phyloP scores from a whole-genome alignment of 2,113 vertebrate species.

The Saimiri boliviensis region DNA sequence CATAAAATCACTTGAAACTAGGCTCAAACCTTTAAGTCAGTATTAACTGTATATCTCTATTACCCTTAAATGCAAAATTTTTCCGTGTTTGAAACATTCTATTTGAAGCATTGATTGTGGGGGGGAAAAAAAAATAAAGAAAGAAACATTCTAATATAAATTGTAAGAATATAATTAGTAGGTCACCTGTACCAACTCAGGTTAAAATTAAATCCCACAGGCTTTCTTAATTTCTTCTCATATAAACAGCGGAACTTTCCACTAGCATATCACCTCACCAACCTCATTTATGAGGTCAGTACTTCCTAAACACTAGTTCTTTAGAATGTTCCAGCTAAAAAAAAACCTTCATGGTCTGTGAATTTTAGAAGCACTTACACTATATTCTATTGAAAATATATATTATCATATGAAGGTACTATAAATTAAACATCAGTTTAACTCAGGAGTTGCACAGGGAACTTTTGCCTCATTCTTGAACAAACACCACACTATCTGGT shows the following conservation, averaged over 20 bases:
- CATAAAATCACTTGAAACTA: slow-evolving; percentile 3
- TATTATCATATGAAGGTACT: not conserved
- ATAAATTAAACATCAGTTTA: not conserved
- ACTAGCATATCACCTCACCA: not conserved
- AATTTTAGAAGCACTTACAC: not conserved
- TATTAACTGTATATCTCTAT: not conserved
- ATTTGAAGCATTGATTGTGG: no score
- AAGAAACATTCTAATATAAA: slow-evolving; percentile 1
- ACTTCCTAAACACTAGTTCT: not conserved
- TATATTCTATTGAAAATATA: not conserved
- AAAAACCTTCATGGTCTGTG: not conserved
- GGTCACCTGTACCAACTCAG: not conserved
- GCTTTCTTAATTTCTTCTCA: not conserved
- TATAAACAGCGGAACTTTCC: not conserved
- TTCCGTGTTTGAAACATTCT: not conserved
- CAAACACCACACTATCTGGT: not conserved
- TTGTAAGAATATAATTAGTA: not conserved
- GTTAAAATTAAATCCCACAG: slow-evolving; percentile 3
- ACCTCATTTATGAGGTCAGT: not conserved
- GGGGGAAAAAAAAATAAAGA: no score
- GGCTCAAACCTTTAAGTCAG: not conserved
- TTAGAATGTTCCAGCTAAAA: not conserved
- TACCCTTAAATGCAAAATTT: slow-evolving; percentile 8
- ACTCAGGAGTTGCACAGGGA: not conserved
- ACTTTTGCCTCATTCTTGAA: not conserved